A percentile compares a stretch with the other conserved stretches of the same genome.
Conservation (phyloP, 2,113 vertebrate genomes). For the Chrysochloris asiatica region DNA sequence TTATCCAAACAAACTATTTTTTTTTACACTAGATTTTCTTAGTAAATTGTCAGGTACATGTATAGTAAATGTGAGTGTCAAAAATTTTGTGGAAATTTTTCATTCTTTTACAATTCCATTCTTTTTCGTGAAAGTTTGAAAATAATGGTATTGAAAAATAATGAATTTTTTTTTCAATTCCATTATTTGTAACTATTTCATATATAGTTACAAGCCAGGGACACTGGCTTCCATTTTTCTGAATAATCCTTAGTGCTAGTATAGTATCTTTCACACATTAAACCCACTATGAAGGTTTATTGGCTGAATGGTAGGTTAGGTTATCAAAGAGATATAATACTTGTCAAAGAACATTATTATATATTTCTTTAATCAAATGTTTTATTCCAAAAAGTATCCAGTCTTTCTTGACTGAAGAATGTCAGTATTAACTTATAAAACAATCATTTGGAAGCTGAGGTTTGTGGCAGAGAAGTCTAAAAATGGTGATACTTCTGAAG, state of each 20-base stretch:
- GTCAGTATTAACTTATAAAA: background rate
- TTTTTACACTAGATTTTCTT: background rate
- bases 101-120: too few relatives aligned
- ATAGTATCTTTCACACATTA: background rate
- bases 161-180: too few relatives aligned
- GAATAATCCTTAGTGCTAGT: background rate
- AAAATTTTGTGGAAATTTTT: too few relatives aligned
- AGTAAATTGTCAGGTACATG: background rate
- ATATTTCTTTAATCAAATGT: slow-evolving; percentile 34
- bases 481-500: slow-evolving; percentile 22
- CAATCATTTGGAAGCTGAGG: slow-evolving; percentile 34
- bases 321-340: background rate
- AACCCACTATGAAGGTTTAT: background rate
- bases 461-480: slow-evolving; percentile 16
- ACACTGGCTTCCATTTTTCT: background rate
- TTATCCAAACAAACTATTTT: background rate
- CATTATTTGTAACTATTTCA: too few relatives aligned
- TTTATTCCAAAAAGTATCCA: slow-evolving; percentile 63
- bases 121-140: too few relatives aligned
- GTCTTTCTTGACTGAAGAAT: slow-evolving; percentile 40
- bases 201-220: background rate
- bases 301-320: background rate
- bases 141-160: too few relatives aligned
- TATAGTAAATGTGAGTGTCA: background rate
- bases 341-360: background rate